These are phyloP conservation scores for Rhincodon typus DNA, from an alignment of 2,797 vertebrate species.

Conservation along the genomic window DNA sequence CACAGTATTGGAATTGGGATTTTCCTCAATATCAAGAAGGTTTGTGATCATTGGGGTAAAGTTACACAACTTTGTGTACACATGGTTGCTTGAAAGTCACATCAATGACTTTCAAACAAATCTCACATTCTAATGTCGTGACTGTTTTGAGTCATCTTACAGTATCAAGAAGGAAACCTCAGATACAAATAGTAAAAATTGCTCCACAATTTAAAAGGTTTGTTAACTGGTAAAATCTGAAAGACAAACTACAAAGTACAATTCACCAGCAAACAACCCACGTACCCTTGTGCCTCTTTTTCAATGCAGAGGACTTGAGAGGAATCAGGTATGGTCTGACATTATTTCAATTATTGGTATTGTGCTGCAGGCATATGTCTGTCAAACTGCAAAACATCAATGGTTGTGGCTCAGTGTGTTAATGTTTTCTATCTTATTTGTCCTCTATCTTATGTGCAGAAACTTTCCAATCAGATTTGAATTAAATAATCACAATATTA, in stretches of 20 bases:
- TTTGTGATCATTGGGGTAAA: not conserved
- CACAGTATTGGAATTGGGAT: not conserved
- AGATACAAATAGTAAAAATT: not conserved
- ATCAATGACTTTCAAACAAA: not conserved
- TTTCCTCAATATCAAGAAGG: not conserved
- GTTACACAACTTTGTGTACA: not conserved
- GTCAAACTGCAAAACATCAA: slow-evolving; percentile 55
- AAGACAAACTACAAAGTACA: not conserved
- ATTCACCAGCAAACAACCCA: not conserved
- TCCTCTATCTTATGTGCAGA: slow-evolving; percentile 46
- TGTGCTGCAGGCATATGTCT: slow-evolving; percentile 65
- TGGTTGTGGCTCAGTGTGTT: slow-evolving; percentile 44
- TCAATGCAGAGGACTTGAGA: slow-evolving; percentile 1
- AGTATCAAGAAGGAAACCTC: not conserved
- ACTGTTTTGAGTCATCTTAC: not conserved
- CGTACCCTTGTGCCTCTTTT: not conserved
- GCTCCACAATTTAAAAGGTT: not conserved
- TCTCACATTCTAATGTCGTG: not conserved
- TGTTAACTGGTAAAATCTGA: slow-evolving; percentile 18
- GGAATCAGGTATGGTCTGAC: slow-evolving; percentile 56
- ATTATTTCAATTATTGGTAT: slow-evolving; percentile 67
- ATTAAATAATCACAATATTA: slow-evolving; percentile 56
- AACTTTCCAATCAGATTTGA: slow-evolving; percentile 53
- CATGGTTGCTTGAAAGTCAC: not conserved
- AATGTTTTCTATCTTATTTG: slow-evolving; percentile 45